Conservation (phyloP, 2,888 invertebrate species). For the Diaphora mendica region DNA sequence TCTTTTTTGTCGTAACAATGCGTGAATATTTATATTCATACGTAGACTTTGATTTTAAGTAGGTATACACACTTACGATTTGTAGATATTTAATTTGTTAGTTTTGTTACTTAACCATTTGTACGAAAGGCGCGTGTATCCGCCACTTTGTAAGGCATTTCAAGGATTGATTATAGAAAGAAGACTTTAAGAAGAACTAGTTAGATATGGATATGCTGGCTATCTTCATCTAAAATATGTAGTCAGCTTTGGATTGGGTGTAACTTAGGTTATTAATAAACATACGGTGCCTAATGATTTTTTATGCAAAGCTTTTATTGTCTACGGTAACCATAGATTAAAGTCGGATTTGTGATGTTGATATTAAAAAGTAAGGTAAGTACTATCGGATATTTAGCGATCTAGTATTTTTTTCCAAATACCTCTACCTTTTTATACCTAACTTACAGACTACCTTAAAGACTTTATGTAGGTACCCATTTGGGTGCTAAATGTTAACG, state of each 20-base stretch:
- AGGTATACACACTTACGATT: not conserved
- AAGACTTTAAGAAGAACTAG: not conserved
- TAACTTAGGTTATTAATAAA: slow-evolving; percentile 15
- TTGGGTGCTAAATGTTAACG: not conserved
- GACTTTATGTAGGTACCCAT: too few species aligned
- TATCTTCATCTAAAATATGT: not conserved
- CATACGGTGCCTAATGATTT: slow-evolving; percentile 37
- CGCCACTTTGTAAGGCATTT: not conserved
- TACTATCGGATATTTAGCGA: slow-evolving; percentile 22
- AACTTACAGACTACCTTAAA: too few species aligned
- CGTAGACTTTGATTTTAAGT: not conserved
- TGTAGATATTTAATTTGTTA: not conserved
- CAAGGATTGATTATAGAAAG: not conserved
- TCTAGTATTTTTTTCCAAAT: not conserved
- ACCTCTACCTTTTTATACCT: too few species aligned
- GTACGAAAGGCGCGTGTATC: not conserved
- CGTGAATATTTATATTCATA: not conserved
- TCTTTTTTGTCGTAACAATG: not conserved
- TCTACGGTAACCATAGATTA: slow-evolving; percentile 28
- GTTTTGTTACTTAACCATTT: not conserved
- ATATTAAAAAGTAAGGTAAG: slow-evolving; percentile 15
- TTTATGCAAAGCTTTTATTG: slow-evolving; percentile 38
- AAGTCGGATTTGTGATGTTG: slow-evolving; percentile 19
- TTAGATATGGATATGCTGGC: not conserved
- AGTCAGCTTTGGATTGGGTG: not conserved